Evolutionary conservation across 2,888 invertebrate genomes (phyloP), one percentile per base, ranked within the genome.

Genomic region (Synanthedon myopaeformis): DNA sequence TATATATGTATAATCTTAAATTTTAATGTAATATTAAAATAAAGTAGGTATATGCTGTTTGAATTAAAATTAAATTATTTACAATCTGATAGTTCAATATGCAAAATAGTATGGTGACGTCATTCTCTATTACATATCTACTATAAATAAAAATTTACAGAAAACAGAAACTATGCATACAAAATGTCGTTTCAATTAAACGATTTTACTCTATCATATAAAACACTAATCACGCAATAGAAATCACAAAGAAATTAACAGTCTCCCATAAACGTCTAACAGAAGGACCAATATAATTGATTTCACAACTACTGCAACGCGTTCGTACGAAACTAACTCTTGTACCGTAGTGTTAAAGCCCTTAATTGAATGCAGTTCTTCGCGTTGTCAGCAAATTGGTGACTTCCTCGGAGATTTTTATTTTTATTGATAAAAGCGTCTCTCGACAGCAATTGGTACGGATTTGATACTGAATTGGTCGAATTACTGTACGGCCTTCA

Each of bases 391-490:
- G 19, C 76, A 79, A 85, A 85, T 82, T 84, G 85, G 77, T 71
- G 64, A 80, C 84, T 80, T 85, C 85, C 85, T 82, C 73, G 70
- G 72, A 71, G 75, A 81, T 81, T 83, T 84, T 81, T 84, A 82
- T 84, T 82, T 83, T 83, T 82, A 83, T 84, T 85, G 83, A 82
- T 77, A 82, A 83, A 79, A 79, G 74, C 79, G 75, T 72, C 72
- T 70, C 69, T 54, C 66, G 71, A 69, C 74, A 70, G 78, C 82
- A 83, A 84, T 83, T 82, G 81, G 73, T 77, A 71, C 76, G 76
- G 82, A 81, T 83, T 82, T 82, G 72, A 72, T 74, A 74, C 68
- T 76, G 76, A 78, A 80, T 82, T 80, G 78, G 71, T 63, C 70
- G 73, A 74, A 76, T 72, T 72, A 74, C 67, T 28, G 42, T 48